Conservation (phyloP, 64 coral and sea anemone species). For the Porites australiensis region DNA sequence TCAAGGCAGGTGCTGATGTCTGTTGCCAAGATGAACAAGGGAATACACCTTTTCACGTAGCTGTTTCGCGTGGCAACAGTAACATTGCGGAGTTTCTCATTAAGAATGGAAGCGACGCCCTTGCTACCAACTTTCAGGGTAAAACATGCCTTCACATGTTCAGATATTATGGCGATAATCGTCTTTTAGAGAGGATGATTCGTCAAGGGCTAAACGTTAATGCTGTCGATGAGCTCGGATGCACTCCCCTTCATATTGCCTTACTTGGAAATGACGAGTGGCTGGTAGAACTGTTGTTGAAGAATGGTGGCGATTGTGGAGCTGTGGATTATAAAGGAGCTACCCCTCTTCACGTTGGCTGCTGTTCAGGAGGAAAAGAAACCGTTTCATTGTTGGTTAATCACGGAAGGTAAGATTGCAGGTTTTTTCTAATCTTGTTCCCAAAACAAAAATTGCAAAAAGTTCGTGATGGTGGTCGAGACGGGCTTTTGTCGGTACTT, state of each 20-base stretch:
- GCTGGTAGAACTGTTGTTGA: background rate
- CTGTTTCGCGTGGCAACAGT: background rate
- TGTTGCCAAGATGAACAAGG: conserved; percentile 10
- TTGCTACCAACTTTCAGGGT: background rate
- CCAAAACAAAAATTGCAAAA: too few species aligned
- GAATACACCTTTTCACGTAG: conserved; percentile 49
- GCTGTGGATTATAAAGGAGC: conserved; percentile 14
- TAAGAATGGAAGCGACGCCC: conserved; percentile 35
- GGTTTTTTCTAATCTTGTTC: too few species aligned
- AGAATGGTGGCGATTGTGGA: conserved; percentile 2
- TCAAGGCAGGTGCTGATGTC: conserved; percentile 36
- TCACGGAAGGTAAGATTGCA: background rate
- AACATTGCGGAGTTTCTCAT: background rate
- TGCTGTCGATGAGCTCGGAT: conserved; percentile 19
- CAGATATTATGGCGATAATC: background rate
- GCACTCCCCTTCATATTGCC: conserved; percentile 2
- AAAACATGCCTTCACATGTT: conserved; percentile 17
- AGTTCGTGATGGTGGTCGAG: too few species aligned
- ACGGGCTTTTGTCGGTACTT: too few species aligned
- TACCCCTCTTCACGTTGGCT: conserved; percentile 9
- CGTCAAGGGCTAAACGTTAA: background rate
- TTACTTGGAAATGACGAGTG: background rate
- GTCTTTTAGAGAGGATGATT: background rate
- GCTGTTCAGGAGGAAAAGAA: background rate
- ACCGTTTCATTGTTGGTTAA: background rate